Percentiles rank a stretch among this genome's conserved stretches.
phyloP scores from a whole-genome alignment of 2,797 vertebrate genomes.

The Ficedula albicollis region DNA sequence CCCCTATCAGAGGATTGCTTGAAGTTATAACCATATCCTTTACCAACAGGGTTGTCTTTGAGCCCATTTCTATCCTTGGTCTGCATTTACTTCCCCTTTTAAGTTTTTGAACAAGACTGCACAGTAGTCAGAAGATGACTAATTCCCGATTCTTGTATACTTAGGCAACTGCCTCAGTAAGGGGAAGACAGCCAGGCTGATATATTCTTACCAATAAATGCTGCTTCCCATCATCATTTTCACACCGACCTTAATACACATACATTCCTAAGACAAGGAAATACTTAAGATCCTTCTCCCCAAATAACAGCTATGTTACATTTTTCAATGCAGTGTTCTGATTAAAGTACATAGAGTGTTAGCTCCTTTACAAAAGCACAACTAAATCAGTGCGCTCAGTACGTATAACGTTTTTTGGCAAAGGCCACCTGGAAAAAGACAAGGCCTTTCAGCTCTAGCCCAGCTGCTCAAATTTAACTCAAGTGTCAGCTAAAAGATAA shows the following conservation, averaged over 20 bases:
- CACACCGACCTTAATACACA: rapidly evolving
- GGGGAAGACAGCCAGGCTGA: background rate
- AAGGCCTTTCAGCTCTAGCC: background rate
- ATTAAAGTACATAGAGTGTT: background rate
- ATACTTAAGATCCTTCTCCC: background rate
- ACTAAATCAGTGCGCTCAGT: background rate
- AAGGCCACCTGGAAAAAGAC: background rate
- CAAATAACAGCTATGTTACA: background rate
- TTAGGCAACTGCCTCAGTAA: background rate
- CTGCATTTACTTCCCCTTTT: background rate
- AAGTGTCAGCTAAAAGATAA: background rate
- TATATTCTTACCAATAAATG: background rate
- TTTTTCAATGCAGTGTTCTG: background rate
- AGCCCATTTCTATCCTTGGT: background rate
- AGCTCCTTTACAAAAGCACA: background rate
- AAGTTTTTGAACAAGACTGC: background rate
- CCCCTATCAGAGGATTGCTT: background rate
- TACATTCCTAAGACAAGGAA: background rate
- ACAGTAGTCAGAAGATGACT: background rate
- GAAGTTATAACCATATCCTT: background rate
- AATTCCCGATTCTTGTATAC: background rate
- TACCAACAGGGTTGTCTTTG: background rate
- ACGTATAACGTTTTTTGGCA: background rate
- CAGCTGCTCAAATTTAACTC: background rate
- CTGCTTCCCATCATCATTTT: background rate